Conservation (phyloP, 2,888 invertebrate species). For the Diarsia brunnea region DNA sequence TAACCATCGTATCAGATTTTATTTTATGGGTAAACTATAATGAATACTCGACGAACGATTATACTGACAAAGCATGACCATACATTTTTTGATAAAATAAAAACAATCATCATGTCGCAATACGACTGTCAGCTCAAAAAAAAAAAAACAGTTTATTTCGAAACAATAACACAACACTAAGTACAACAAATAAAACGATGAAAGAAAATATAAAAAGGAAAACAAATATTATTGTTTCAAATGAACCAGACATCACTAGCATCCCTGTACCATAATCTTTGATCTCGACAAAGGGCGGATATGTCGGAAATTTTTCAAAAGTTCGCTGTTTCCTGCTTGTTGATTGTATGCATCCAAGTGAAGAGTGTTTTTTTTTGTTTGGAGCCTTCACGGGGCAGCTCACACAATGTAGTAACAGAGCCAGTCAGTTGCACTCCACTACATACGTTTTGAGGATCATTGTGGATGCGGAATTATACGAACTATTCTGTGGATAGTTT, state of each 20-base stretch:
- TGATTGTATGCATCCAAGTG: constrained; percentile 90
- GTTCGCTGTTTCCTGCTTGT: constrained; percentile 85
- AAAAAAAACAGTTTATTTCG: too few species aligned
- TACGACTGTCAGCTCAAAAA: not conserved
- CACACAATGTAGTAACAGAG: constrained; percentile 59
- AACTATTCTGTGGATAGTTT: not conserved
- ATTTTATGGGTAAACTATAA: not conserved
- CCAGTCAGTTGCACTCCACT: constrained; percentile 66
- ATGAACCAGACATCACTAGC: constrained; percentile 2
- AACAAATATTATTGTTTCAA: constrained; percentile 14
- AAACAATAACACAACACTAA: too few species aligned
- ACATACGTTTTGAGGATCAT: constrained; percentile 36
- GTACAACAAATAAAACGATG: too few species aligned
- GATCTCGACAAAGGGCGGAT: constrained; percentile 81
- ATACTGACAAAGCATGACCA: not conserved
- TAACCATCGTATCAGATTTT: not conserved
- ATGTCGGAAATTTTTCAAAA: constrained; percentile 89
- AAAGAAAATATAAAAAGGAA: not conserved
- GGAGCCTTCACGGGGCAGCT: constrained; percentile 70
- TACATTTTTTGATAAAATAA: not conserved
- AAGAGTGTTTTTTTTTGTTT: constrained; percentile 80
- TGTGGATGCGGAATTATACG: not conserved
- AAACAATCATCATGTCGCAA: not conserved
- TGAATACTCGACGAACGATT: not conserved
- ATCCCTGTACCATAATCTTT: constrained; percentile 72